phyloP scores from a whole-genome alignment of 92 coral and sea anemone genomes.

The Parazoanthus swiftii region DNA sequence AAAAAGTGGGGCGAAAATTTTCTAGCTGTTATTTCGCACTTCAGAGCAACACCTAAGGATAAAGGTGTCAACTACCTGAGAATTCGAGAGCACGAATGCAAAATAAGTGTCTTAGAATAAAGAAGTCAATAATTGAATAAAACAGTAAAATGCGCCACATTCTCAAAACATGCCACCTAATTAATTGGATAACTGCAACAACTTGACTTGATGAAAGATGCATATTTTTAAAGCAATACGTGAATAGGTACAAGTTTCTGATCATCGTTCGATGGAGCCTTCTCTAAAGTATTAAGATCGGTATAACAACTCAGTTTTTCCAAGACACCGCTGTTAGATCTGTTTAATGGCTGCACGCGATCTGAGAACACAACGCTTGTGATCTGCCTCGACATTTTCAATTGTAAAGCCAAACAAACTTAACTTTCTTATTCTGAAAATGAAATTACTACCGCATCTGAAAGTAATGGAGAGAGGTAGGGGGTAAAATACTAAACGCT shows the following conservation, averaged over 20 bases:
- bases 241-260: background rate
- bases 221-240: slow-evolving; percentile 16
- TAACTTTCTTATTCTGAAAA: background rate
- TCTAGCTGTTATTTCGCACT: background rate
- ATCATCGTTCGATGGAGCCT: background rate
- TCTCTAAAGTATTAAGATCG: background rate
- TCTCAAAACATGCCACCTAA: slow-evolving; percentile 32
- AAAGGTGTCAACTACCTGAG: background rate
- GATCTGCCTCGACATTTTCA: background rate
- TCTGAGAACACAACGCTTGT: background rate
- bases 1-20: background rate
- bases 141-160: slow-evolving; percentile 3
- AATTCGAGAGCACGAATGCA: background rate
- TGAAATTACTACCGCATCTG: background rate
- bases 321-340: background rate
- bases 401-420: background rate
- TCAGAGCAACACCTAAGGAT: background rate
- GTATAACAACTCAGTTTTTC: background rate
- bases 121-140: background rate
- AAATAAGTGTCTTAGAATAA: background rate
- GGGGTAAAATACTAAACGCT: slow-evolving; percentile 20
- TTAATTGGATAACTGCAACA: slow-evolving; percentile 48
- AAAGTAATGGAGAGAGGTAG: background rate
- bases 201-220: slow-evolving; percentile 39
- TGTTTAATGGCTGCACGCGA: background rate